phyloP scores from a whole-genome alignment of 2,797 vertebrate species.

The Centroberyx gerrardi region DNA sequence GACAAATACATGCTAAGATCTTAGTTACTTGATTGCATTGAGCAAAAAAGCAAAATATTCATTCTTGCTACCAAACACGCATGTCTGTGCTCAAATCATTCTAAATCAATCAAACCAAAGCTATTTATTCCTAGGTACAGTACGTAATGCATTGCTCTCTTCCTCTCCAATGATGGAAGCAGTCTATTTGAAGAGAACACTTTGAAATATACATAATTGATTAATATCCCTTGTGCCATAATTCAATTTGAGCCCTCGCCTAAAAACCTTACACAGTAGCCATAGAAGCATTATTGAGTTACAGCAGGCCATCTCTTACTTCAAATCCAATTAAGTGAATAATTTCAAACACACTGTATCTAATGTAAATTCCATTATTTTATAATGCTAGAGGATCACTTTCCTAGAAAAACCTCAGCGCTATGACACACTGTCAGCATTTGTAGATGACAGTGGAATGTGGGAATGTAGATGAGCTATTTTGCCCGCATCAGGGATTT shows the following conservation, averaged over 20 bases:
- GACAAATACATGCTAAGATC: background rate
- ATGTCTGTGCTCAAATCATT: no score
- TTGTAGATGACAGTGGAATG: background rate
- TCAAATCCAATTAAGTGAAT: background rate
- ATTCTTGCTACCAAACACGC: no score
- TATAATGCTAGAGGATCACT: background rate
- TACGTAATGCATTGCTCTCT: no score
- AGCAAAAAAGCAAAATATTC: background rate
- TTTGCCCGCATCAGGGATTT: background rate
- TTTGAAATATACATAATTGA: constrained; percentile 9
- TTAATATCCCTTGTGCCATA: no score
- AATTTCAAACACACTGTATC: background rate
- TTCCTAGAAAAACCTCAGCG: background rate
- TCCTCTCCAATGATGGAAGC: no score
- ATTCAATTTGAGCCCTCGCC: no score
- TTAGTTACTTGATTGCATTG: background rate
- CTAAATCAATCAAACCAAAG: no score
- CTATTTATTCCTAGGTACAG: no score
- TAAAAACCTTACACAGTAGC: background rate
- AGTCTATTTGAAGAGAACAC: no score
- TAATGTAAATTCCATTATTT: background rate
- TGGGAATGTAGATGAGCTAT: background rate
- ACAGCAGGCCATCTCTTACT: no score
- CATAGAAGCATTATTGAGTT: background rate
- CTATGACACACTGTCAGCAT: background rate